Base-by-base conservation (phyloP, 2,113 vertebrate species). In the Melospiza melodia region DNA sequence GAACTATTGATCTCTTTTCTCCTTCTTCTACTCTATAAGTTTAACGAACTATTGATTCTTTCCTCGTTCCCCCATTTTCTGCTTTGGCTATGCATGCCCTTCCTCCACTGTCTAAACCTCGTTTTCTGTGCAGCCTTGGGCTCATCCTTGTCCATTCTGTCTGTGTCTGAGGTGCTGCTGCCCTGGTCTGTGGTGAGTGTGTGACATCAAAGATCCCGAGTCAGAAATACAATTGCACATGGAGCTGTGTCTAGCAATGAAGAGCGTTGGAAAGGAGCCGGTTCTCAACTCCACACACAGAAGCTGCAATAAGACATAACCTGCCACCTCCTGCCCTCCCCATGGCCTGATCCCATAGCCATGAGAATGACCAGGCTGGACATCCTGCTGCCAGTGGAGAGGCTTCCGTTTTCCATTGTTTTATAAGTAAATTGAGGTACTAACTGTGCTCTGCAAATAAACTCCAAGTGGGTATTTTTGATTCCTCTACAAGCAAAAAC, bases 41-140 rank as follows among this genome's bases (percentile, higher is more conserved):
- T 51, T 92, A 84, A 96, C 86, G 82, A 90, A 84, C 72, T 95
- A 96, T 90, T 55, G 93, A 95, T 93, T 87, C 65, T 48, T 62
- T 71, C 48, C 55, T 92, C 35, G 67, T 91, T 46, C 15, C 16
- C 43, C 35, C 20, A 25, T 78, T 67, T 81, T 91, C 58, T 73
- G 62, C 78, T 80, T 62, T 75, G 49, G 43, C n/a, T 62, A 15
- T 16, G 58, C 31, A 31, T 27, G 14, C 28, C 61, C 41, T 33
- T 79, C 71, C 62, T 83, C 43, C 72, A 41, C 15, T 19, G 28
- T 18, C 43, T 69, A 23, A 37, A 57, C 18, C 49, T 66, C 59
- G 54, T 81, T 58, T 89, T 66, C 68, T 28, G 27, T 35, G 67
- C 21, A 68, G 81, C 69, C 39, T 59, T 12, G 28, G 48, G 74